These are phyloP conservation scores for Acropora yongei DNA, from an alignment of 64 coral and sea anemone species.

Conservation along the genomic window DNA sequence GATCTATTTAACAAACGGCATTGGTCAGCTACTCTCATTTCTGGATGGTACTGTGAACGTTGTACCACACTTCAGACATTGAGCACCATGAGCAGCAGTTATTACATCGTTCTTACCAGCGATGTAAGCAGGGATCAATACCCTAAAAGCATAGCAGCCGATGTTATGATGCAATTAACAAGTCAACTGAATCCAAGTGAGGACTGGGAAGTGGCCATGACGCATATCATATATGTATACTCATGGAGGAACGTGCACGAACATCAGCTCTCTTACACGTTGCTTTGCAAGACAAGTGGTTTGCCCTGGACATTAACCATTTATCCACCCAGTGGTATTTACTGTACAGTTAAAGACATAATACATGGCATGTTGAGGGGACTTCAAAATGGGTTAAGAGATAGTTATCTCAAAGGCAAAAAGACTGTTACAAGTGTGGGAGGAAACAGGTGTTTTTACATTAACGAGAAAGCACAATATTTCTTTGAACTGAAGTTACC, in stretches of 20 bases:
- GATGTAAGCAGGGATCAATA: neutral
- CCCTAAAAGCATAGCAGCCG: neutral
- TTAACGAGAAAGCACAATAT: neutral
- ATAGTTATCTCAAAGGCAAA: neutral
- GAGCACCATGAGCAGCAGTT: neutral
- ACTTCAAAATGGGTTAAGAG: neutral
- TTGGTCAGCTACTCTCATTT: conserved; percentile 4
- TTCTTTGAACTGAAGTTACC: neutral
- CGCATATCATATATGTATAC: neutral
- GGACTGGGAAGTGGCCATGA: conserved; percentile 8
- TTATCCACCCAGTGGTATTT: conserved; percentile 27
- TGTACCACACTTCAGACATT: neutral
- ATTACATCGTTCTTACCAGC: neutral
- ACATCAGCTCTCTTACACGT: neutral
- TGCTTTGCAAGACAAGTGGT: neutral
- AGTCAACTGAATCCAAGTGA: neutral
- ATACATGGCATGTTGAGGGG: neutral
- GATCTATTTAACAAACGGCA: conserved; percentile 18
- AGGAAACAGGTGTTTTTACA: conserved; percentile 18
- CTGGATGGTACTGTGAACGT: conserved; percentile 6
- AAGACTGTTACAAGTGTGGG: neutral
- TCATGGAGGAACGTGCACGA: neutral
- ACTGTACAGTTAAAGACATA: neutral
- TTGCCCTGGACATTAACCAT: neutral
- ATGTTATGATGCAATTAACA: neutral